phyloP scores from a whole-genome alignment of 2,113 vertebrate species.

The Crocuta crocuta region DNA sequence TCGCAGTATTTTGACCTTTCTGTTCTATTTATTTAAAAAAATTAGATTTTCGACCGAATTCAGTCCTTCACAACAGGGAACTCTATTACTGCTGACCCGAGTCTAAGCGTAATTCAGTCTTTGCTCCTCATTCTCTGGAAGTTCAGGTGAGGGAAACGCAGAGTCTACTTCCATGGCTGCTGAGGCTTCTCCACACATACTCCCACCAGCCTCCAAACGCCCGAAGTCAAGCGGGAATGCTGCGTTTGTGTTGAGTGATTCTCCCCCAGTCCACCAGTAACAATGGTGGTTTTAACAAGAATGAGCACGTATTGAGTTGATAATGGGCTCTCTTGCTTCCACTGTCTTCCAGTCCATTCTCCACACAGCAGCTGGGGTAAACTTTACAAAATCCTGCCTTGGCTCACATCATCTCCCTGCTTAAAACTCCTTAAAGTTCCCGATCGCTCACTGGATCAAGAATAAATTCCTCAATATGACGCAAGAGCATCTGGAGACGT shows the following conservation, averaged over 20 bases:
- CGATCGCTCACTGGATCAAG: background rate
- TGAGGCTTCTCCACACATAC: accelerated
- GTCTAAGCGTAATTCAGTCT: background rate
- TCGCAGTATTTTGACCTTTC: slow-evolving; percentile 68
- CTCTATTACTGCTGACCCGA: slow-evolving; percentile 35
- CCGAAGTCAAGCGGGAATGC: background rate
- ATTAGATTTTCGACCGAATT: slow-evolving; percentile 62
- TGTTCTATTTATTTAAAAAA: slow-evolving; percentile 79
- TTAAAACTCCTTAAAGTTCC: background rate
- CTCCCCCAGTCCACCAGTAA: no score
- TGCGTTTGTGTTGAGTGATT: accelerated
- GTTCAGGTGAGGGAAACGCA: background rate
- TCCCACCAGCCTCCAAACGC: accelerated
- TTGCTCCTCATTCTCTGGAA: background rate
- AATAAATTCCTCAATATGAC: background rate
- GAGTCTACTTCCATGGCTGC: background rate
- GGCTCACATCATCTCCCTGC: background rate
- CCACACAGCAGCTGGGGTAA: accelerated
- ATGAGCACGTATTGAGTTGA: accelerated
- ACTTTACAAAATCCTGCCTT: background rate
- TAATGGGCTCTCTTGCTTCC: background rate
- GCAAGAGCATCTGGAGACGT: background rate
- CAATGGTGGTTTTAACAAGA: no score
- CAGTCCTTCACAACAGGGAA: slow-evolving; percentile 30
- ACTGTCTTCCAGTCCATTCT: background rate